Base-by-base conservation (phyloP, 2,888 invertebrate genomes). In the Ichneumoninae sp. region DNA sequence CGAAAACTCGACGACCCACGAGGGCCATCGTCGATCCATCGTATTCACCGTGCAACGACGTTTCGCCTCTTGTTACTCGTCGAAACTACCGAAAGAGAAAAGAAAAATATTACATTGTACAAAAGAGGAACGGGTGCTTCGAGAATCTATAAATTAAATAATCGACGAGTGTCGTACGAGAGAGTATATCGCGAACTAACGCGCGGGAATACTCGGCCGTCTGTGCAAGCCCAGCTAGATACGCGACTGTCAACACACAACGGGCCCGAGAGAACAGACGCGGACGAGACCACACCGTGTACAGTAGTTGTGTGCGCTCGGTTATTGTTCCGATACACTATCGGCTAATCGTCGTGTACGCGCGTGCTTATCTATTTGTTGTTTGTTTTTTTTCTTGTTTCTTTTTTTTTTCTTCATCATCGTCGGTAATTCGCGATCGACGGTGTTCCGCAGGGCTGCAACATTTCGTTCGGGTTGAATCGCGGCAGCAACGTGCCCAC, bases 371-470 rank as follows among this genome's bases (percentile, higher is more conserved):
- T 71, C 40, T 13, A 10, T 10, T 40, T 40, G 40, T 40, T 40
- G 10, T 40, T 40, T 40, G 10, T 40, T 40, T 40, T 8, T 40
- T 40, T 40, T 8, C 1, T 40, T 10, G 1, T 40, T 8, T 3
- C 26, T 8, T 10, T 54, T 54, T 57, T 13, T 10, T 57, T 57
- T 57, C 10, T 47, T 16, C 13, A 4, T 47, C 44, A 16, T 47
- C 40, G 19, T 54, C 72, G 72, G 57, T n/a, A 30, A 40, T 44
- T 72, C 72, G 72, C 72, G 57, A 57, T 57, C 57, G n/a, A 71
- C 71, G 44, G 72, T 57, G 13, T 26, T 72, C 19, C 16, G 13
- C 50, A 3, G 13, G 10, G 22, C 7, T 36, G 57, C 30, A 33
- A 40, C 40, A 10, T 40, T 36, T 36, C 62, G 62, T 54, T 71